These are phyloP conservation scores for Bugulina stolonifera DNA, from an alignment of 2,888 invertebrate species.

Conservation along the genomic window DNA sequence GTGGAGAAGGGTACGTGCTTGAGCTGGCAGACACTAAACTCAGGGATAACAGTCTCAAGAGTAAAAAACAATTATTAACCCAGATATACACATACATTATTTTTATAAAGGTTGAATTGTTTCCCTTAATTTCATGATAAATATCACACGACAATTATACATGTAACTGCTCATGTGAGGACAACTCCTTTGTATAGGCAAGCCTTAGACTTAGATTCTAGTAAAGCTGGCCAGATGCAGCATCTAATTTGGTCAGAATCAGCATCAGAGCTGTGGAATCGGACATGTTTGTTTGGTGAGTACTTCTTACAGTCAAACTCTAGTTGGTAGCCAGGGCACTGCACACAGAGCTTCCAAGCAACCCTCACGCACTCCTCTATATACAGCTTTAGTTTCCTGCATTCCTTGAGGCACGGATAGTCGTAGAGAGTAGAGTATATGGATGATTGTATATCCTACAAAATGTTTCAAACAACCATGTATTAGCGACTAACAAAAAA, in stretches of 20 bases:
- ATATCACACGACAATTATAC: background rate
- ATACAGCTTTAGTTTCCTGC: conserved; percentile 71
- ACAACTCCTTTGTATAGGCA: conserved; percentile 82
- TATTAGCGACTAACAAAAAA: conserved; percentile 21
- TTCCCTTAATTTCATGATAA: background rate
- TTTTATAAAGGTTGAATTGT: background rate
- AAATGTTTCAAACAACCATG: background rate
- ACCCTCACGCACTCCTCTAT: conserved; percentile 74
- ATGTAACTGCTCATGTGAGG: conserved; percentile 60
- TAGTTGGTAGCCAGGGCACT: conserved; percentile 55
- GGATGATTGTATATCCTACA: conserved; percentile 61
- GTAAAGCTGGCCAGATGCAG: conserved; percentile 80
- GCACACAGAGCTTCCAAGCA: conserved; percentile 80
- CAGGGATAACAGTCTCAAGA: too few relatives aligned
- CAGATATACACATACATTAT: too few relatives aligned
- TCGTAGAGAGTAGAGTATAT: conserved; percentile 84
- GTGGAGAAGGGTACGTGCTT: too few relatives aligned
- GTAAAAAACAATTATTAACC: too few relatives aligned
- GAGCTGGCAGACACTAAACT: too few relatives aligned
- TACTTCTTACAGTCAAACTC: conserved; percentile 60
- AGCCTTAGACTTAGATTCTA: conserved; percentile 63
- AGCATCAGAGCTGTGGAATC: conserved; percentile 70
- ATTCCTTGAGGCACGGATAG: conserved; percentile 79
- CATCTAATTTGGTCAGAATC: conserved; percentile 70
- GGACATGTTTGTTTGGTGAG: conserved; percentile 70